Percentiles rank a stretch among this genome's conserved stretches.
These are phyloP conservation scores for Drosophila austrosaltans DNA, from an alignment of 2,888 invertebrate species.

Conservation along the genomic window DNA sequence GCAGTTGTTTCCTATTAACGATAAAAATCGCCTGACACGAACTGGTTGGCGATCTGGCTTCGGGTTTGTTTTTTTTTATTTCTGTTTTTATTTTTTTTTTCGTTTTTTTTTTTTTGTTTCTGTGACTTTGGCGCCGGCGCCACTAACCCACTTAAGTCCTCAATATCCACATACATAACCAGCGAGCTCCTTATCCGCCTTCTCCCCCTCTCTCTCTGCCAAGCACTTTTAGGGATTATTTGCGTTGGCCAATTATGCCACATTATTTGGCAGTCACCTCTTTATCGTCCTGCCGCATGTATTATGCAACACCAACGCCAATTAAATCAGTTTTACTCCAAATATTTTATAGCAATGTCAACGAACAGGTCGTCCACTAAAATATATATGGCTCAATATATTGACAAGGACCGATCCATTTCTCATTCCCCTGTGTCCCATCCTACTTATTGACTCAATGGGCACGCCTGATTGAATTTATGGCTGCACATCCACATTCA, in stretches of 20 bases:
- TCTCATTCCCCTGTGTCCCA: constrained; percentile 21
- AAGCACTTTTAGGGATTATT: constrained; percentile 29
- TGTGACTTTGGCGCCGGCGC: constrained; percentile 69
- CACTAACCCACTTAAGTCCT: constrained; percentile 73
- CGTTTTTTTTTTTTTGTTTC: constrained; percentile 13
- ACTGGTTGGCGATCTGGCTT: constrained; percentile 75
- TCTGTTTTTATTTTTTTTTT: constrained; percentile 21
- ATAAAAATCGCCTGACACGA: constrained; percentile 78
- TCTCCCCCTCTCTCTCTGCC: neutral
- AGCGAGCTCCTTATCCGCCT: neutral
- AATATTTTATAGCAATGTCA: constrained; percentile 75
- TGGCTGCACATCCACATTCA: constrained; percentile 47
- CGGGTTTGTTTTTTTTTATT: constrained; percentile 44
- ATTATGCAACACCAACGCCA: constrained; percentile 74
- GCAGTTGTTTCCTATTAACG: constrained; percentile 78
- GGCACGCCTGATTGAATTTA: constrained; percentile 78
- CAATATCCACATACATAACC: constrained; percentile 16
- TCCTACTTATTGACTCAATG: constrained; percentile 38
- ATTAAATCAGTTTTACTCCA: constrained; percentile 78
- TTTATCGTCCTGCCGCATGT: constrained; percentile 55
- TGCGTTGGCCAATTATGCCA: constrained; percentile 72
- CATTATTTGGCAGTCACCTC: constrained; percentile 64
- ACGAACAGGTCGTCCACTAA: constrained; percentile 35
- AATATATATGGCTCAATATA: constrained; percentile 56
- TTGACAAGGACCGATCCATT: constrained; percentile 58